A percentile compares a stretch with the other conserved stretches of the same genome.
Conservation (phyloP, 2,888 invertebrate species). For the Apamea crenata region DNA sequence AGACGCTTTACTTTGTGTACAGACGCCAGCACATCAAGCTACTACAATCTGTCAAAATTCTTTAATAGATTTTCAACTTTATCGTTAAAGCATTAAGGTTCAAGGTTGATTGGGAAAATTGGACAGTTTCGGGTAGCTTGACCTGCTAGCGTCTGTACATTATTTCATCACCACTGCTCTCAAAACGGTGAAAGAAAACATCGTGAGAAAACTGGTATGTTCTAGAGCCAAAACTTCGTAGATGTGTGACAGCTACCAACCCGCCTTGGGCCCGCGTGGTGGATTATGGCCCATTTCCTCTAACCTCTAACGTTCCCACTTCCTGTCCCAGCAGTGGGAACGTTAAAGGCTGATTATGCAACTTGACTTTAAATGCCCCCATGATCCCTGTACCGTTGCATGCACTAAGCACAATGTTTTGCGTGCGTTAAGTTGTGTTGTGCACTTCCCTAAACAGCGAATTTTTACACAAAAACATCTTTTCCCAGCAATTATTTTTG, state of each 20-base stretch:
- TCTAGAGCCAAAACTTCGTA: not conserved
- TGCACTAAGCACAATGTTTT: not conserved
- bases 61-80: no score
- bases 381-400: not conserved
- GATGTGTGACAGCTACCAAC: not conserved
- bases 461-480: not conserved
- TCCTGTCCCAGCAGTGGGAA: not conserved
- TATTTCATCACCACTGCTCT: no score
- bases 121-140: no score
- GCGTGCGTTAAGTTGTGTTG: not conserved
- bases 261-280: not conserved
- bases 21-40: no score
- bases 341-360: not conserved
- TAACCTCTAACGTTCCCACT: no score
- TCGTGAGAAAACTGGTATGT: no score
- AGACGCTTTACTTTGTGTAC: no score
- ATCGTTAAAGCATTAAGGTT: no score
- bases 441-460: not conserved
- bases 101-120: no score
- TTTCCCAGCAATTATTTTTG: not conserved
- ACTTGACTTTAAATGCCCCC: not conserved
- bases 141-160: no score
- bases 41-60: no score
- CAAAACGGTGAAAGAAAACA: no score
- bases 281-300: not conserved